phyloP scores from a whole-genome alignment of 1,140 invertebrate genomes.

The Panulirus ornatus region DNA sequence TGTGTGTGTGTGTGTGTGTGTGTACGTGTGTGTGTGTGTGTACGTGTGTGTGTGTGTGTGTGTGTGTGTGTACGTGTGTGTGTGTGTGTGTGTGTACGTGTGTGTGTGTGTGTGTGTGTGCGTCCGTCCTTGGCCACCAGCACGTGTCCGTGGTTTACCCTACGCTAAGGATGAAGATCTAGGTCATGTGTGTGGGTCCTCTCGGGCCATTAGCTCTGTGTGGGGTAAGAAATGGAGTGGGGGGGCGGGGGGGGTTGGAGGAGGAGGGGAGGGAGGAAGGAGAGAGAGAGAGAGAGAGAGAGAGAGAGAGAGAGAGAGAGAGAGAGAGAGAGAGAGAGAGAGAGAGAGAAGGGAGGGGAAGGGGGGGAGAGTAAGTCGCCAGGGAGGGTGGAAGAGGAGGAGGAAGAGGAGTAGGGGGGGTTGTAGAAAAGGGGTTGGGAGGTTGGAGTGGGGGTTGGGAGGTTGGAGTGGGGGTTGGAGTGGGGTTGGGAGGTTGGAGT shows the following conservation, averaged over 20 bases:
- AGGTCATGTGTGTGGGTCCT: no score
- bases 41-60: neutral
- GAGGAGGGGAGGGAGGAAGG: no score
- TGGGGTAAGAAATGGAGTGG: no score
- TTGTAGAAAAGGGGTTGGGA: no score
- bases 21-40: conserved; percentile 27
- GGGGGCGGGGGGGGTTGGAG: no score
- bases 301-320: neutral
- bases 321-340: neutral
- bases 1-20: conserved; percentile 34
- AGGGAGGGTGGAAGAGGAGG: neutral
- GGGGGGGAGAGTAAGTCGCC: neutral
- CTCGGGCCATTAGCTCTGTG: no score
- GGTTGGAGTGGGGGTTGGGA: neutral
- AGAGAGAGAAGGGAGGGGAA: neutral
- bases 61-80: neutral
- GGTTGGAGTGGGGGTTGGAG: neutral
- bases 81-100: no score
- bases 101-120: no score
- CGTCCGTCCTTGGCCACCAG: no score
- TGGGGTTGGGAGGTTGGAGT: no score
- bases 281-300: neutral
- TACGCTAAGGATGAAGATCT: no score
- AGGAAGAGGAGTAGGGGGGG: neutral
- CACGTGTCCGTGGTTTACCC: no score